A percentile compares a stretch with the other conserved stretches of the same genome.
phyloP scores from a whole-genome alignment of 2,888 invertebrate genomes.

The Mycalesis mineus region DNA sequence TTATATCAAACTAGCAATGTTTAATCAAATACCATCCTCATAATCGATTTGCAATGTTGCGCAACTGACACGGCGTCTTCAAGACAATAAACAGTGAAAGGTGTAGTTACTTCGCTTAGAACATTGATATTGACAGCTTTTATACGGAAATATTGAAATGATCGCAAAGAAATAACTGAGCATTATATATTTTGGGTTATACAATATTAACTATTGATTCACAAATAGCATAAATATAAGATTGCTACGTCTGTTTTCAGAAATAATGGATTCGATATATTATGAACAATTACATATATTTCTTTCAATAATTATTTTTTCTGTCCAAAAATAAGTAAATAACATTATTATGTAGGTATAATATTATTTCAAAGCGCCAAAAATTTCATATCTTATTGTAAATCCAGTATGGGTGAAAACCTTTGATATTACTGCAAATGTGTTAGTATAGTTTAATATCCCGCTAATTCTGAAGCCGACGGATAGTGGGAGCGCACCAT shows the following conservation, averaged over 20 bases:
- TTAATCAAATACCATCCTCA: constrained; percentile 2
- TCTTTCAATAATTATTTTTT: too few relatives aligned
- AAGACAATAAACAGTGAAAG: constrained; percentile 28
- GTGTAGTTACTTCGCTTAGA: constrained; percentile 1
- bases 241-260: background rate
- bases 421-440: too few relatives aligned
- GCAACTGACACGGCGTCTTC: constrained; percentile 13
- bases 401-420: too few relatives aligned
- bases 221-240: too few relatives aligned
- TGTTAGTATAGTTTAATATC: constrained; percentile 48
- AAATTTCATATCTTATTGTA: background rate
- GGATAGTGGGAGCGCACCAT: constrained; percentile 84
- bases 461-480: constrained; percentile 81
- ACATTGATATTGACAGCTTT: constrained; percentile 14
- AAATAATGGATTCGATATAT: too few relatives aligned
- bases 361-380: too few relatives aligned
- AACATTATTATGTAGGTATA: too few relatives aligned
- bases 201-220: background rate
- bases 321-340: too few relatives aligned
- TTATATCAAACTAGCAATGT: too few relatives aligned
- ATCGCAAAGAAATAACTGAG: background rate
- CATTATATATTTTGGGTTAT: background rate
- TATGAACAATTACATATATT: too few relatives aligned
- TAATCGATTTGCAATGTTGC: constrained; percentile 13
- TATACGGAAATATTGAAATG: background rate